Evolutionary conservation across 1,140 invertebrate species (phyloP).

Genomic region (Gonatopus flavifemur): DNA sequence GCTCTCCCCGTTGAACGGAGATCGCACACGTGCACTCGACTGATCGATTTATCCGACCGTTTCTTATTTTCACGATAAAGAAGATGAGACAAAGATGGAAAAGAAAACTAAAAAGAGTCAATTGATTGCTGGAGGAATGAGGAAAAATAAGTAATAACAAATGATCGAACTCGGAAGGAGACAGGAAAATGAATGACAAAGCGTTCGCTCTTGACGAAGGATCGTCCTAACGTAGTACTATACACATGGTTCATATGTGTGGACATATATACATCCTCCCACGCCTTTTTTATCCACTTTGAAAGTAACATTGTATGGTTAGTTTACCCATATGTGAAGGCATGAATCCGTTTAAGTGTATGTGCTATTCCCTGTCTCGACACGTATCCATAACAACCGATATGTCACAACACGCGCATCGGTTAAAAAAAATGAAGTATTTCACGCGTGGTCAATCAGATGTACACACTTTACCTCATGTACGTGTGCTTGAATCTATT

Average conservation of each 20-base stretch:
- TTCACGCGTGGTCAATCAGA: constrained; percentile 30
- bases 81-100: too few relatives aligned
- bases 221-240: constrained; percentile 11
- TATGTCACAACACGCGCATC: constrained; percentile 33
- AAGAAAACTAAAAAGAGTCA: too few relatives aligned
- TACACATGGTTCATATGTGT: constrained; percentile 9
- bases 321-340: too few relatives aligned
- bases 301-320: too few relatives aligned
- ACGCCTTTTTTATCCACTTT: constrained; percentile 5
- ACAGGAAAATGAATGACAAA: constrained; percentile 34
- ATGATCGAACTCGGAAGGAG: constrained; percentile 21
- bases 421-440: constrained; percentile 8
- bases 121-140: too few relatives aligned
- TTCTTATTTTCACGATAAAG: not conserved
- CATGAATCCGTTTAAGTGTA: too few relatives aligned
- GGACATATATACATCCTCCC: constrained; percentile 8
- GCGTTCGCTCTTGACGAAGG: constrained; percentile 7
- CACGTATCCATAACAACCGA: constrained; percentile 41
- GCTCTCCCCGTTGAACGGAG: too few relatives aligned
- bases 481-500: too few relatives aligned
- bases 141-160: too few relatives aligned
- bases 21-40: not conserved
- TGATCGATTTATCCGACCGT: not conserved
- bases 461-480: too few relatives aligned
- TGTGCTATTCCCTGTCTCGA: constrained; percentile 6